Base-by-base conservation (phyloP, 2,797 vertebrate species). In the Macropus fuliginosus region DNA sequence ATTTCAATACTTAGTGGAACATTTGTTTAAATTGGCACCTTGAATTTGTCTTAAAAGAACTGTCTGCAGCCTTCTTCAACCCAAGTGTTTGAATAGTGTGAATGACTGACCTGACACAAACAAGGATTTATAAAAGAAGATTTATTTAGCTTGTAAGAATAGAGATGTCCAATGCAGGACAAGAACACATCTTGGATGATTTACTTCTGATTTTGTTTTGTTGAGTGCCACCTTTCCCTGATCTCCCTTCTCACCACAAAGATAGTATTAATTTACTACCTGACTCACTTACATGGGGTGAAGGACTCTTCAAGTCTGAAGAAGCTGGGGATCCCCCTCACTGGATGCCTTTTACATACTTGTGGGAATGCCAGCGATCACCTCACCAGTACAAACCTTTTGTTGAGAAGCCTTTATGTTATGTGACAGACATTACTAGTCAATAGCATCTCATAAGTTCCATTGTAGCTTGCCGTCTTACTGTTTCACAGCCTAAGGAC, bases 1-100 rank as follows among this genome's bases (percentile, higher is more conserved):
- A 92, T 91, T 66, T 92, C 95, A 95, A 94, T 89, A 13, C 34
- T 57, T 93, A 46, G 94, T 55, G 16, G 92, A 87, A n/a, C 29
- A 62, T 93, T 50, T 93, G 12, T 66, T 55, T 54, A 54, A 95
- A 56, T 96, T 91, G 13, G 29, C 96, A 90, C 6, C 92, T 4
- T 74, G n/a, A 74, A n/a, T 74, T 74, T 40, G 16, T 66, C 62
- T 55, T 97, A 24, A 9, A 93, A 55, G 92, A 50, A n/a, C 91
- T 28, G 52, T 56, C 40, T 91, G 54, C 93, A 55, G 57, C 91
- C 52, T 52, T 74, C n/a, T 1, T 74, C n/a, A 74, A 21, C 16
- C 66, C 16, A 74, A 40, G 16, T 74, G 66, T 74, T 74, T 5
- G 5, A 40, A 40, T 74, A 21, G n/a, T 74, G 16, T 40, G 66